These are phyloP conservation scores for Bufo gargarizans DNA, from an alignment of 2,113 vertebrate species.

Conservation along the genomic window DNA sequence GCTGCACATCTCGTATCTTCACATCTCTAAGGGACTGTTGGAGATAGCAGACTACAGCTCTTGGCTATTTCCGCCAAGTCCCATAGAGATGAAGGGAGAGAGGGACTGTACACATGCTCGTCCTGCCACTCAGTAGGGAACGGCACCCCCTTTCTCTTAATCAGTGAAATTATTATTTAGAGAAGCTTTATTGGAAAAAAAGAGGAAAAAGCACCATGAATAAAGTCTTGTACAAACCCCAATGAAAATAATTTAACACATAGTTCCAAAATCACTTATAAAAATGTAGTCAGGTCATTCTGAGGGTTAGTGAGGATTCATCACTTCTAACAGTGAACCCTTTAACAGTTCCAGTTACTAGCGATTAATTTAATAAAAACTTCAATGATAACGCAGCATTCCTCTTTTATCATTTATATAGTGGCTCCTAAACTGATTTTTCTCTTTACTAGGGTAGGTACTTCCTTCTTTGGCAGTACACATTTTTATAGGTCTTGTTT, in stretches of 20 bases:
- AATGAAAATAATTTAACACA: not conserved
- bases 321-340: not conserved
- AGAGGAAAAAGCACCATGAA: not conserved
- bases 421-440: too few species aligned
- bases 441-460: too few species aligned
- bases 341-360: not conserved
- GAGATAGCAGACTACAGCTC: too few species aligned
- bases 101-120: too few species aligned
- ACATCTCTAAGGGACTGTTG: too few species aligned
- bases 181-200: not conserved
- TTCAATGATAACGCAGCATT: too few species aligned
- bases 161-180: not conserved
- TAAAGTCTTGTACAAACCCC: not conserved
- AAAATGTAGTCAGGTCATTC: not conserved
- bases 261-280: not conserved
- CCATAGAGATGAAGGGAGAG: too few species aligned
- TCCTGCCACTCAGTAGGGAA: too few species aligned
- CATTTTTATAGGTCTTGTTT: not conserved
- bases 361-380: not conserved
- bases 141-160: not conserved
- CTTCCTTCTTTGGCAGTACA: not conserved
- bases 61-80: too few species aligned
- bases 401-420: too few species aligned
- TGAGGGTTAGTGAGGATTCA: not conserved
- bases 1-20: too few species aligned